Evolutionary conservation across 1,140 invertebrate species (phyloP).

Genomic region (Drosophila leontia): DNA sequence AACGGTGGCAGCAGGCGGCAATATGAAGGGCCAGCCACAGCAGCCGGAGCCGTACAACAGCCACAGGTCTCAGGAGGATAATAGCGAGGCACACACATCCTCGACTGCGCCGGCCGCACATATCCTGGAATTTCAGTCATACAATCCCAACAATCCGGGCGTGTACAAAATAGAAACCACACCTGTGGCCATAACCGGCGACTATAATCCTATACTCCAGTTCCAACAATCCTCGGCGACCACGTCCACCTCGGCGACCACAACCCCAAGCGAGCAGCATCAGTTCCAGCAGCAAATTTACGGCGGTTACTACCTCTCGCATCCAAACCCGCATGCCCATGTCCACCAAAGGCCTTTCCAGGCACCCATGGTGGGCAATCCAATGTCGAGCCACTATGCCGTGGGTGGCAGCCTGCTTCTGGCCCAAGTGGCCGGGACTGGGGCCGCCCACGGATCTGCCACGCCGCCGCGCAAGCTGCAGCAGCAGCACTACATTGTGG

Average conservation of each 20-base stretch:
- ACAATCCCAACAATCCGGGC: conserved; percentile 84
- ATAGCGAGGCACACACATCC: conserved; percentile 14
- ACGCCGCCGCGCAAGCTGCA: conserved; percentile 35
- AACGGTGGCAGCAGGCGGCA: background rate
- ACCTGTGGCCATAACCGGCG: conserved; percentile 82
- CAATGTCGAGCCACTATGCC: conserved; percentile 53
- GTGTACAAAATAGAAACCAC: conserved; percentile 85
- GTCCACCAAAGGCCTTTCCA: conserved; percentile 27
- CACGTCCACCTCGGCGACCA: conserved; percentile 59
- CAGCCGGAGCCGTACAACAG: conserved; percentile 7
- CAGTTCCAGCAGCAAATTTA: conserved; percentile 50
- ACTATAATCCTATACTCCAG: conserved; percentile 83
- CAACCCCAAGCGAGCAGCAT: conserved; percentile 61
- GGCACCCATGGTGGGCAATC: conserved; percentile 12
- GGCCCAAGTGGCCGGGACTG: conserved; percentile 33
- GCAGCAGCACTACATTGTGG: conserved; percentile 64
- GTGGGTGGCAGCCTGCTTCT: conserved; percentile 44
- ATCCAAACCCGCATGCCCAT: conserved; percentile 15
- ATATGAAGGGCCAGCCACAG: conserved; percentile 25
- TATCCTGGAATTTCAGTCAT: conserved; percentile 84
- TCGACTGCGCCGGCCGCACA: conserved; percentile 61
- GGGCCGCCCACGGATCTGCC: conserved; percentile 6
- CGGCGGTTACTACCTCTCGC: conserved; percentile 44
- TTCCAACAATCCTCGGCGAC: conserved; percentile 70
- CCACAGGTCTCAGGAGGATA: conserved; percentile 18